Conservation (phyloP, 2,888 invertebrate genomes). For the Standfussiana lucernea region DNA sequence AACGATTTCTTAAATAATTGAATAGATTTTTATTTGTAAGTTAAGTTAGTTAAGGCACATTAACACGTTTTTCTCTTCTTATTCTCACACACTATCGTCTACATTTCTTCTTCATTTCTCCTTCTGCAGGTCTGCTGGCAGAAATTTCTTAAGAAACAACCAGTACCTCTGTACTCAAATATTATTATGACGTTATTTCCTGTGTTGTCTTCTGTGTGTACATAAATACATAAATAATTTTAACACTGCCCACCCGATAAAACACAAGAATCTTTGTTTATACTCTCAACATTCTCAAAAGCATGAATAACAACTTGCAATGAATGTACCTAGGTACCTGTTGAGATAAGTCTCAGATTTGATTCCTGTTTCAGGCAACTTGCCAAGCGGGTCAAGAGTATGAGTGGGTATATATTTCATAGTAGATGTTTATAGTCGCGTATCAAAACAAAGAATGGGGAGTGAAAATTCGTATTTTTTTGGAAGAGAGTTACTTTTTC, state of each 20-base stretch:
- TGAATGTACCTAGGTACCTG: constrained; percentile 47
- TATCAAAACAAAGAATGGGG: constrained; percentile 32
- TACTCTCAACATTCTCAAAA: neutral
- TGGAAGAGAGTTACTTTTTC: neutral
- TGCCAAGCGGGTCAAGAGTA: constrained; percentile 69
- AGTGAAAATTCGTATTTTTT: neutral
- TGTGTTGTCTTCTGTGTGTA: too few relatives aligned
- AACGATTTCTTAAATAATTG: too few relatives aligned
- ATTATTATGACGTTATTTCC: too few relatives aligned
- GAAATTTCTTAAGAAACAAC: too few relatives aligned
- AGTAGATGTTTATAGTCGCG: constrained; percentile 1
- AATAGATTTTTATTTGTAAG: too few relatives aligned
- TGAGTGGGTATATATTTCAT: constrained; percentile 16
- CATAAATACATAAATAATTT: too few relatives aligned
- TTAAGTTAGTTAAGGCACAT: too few relatives aligned
- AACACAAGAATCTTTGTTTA: neutral
- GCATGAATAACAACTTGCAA: constrained; percentile 45
- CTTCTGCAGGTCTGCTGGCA: too few relatives aligned
- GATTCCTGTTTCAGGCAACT: constrained; percentile 66
- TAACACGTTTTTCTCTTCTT: too few relatives aligned
- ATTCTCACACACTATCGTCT: too few relatives aligned
- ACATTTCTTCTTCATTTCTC: too few relatives aligned
- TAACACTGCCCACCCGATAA: neutral
- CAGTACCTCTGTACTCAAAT: too few relatives aligned
- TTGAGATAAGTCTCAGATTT: constrained; percentile 61